These are phyloP conservation scores for Myodes glareolus DNA, from an alignment of 2,113 vertebrate species.

Conservation along the genomic window DNA sequence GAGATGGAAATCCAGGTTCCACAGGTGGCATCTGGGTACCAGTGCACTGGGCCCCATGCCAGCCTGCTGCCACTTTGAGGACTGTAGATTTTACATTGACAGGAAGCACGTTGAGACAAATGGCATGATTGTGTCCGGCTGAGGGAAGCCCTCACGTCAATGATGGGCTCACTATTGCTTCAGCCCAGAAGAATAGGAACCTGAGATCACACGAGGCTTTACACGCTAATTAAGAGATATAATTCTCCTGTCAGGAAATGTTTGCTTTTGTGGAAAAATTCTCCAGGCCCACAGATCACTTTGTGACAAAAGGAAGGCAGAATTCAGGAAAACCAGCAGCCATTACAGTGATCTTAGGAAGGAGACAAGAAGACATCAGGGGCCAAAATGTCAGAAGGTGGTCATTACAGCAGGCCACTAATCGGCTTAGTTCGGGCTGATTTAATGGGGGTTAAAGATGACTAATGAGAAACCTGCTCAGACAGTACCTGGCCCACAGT, in stretches of 20 bases:
- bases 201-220: neutral
- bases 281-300: neutral
- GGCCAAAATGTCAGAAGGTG: neutral
- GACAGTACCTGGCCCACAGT: neutral
- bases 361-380: neutral
- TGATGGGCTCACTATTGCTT: neutral
- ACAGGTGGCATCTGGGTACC: neutral
- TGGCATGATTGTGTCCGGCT: neutral
- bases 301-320: neutral
- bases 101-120: constrained; percentile 48
- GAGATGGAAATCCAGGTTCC: neutral
- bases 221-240: neutral
- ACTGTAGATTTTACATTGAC: neutral
- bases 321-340: neutral
- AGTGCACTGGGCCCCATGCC: neutral
- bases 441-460: neutral
- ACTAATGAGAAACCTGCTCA: neutral
- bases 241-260: neutral
- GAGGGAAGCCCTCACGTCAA: constrained; percentile 25
- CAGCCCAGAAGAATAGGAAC: neutral
- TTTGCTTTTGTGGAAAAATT: neutral
- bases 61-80: constrained; percentile 14
- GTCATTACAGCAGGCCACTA: neutral
- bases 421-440: neutral
- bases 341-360: neutral